These are phyloP conservation scores for Mesembrinibis cayennensis DNA, from an alignment of 2,113 vertebrate genomes.

Conservation along the genomic window DNA sequence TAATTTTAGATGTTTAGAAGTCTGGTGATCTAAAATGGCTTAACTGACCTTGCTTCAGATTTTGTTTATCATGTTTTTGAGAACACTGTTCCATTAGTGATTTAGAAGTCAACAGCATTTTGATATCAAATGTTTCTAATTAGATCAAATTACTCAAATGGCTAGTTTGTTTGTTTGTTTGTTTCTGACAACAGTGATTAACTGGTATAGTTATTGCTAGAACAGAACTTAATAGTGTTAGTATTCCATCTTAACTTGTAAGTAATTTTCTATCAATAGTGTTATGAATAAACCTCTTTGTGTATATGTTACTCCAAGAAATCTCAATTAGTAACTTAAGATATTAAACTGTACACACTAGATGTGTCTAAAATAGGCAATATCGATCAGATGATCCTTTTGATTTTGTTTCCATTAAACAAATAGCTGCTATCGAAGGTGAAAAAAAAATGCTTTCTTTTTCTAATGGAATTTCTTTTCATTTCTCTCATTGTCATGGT, in stretches of 20 bases:
- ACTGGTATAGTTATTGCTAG: not conserved
- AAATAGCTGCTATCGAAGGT: not conserved
- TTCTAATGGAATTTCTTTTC: not conserved
- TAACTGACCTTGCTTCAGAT: not conserved
- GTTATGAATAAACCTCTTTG: not conserved
- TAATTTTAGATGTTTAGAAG: not conserved
- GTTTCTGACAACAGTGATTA: not conserved
- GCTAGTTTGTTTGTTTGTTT: not conserved
- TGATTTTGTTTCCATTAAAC: not conserved
- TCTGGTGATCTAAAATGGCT: not conserved
- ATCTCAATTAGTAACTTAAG: not conserved
- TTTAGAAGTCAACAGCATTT: not conserved
- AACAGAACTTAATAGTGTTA: not conserved
- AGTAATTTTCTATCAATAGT: not conserved
- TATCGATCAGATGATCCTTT: not conserved
- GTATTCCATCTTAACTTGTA: not conserved
- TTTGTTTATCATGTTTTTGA: not conserved
- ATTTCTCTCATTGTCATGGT: not conserved
- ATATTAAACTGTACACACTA: not conserved
- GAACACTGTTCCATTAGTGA: not conserved
- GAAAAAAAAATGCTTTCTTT: not conserved
- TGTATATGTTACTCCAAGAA: not conserved
- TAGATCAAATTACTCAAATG: not conserved
- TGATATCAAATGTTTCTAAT: not conserved
- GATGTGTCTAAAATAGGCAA: not conserved